These are phyloP conservation scores for Cecropterus lyciades DNA, from an alignment of 1,140 invertebrate species.

Conservation along the genomic window DNA sequence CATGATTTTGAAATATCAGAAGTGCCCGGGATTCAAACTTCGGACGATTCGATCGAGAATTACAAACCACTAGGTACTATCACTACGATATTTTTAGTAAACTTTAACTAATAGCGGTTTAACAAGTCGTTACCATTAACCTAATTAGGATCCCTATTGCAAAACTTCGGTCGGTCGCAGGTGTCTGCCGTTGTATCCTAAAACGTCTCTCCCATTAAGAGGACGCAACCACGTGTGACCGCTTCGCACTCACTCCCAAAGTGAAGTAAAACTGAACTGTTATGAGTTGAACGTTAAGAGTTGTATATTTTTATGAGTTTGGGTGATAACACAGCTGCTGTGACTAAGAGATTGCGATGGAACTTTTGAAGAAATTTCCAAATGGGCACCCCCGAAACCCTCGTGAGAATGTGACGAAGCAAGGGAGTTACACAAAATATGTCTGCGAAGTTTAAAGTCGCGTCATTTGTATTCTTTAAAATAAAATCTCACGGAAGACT, in stretches of 20 bases:
- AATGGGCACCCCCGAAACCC: conserved; percentile 32
- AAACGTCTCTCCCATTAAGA: conserved; percentile 62
- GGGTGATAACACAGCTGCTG: conserved; percentile 53
- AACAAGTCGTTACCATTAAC: conserved; percentile 46
- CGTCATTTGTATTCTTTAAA: conserved; percentile 29
- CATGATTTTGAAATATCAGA: too few species aligned
- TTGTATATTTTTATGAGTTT: conserved; percentile 70
- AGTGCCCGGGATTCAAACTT: too few species aligned
- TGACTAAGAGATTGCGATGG: conserved; percentile 60
- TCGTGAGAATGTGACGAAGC: conserved; percentile 30
- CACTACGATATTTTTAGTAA: too few species aligned
- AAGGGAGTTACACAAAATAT: conserved; percentile 34
- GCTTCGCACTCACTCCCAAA: conserved; percentile 69
- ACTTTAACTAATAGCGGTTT: conserved; percentile 21
- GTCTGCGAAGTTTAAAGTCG: conserved; percentile 34
- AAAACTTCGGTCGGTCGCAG: conserved; percentile 54
- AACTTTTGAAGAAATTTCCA: conserved; percentile 38
- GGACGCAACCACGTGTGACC: conserved; percentile 60
- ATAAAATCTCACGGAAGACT: conserved; percentile 34
- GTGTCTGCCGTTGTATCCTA: conserved; percentile 53
- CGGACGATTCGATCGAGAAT: too few species aligned
- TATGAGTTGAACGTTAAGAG: conserved; percentile 58
- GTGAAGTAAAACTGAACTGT: conserved; percentile 66
- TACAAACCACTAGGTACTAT: too few species aligned
- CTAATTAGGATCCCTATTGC: conserved; percentile 62